Evolutionary conservation across 2,797 vertebrate genomes (phyloP).

Genomic region (Lepidocolaptes lacrymiger): DNA sequence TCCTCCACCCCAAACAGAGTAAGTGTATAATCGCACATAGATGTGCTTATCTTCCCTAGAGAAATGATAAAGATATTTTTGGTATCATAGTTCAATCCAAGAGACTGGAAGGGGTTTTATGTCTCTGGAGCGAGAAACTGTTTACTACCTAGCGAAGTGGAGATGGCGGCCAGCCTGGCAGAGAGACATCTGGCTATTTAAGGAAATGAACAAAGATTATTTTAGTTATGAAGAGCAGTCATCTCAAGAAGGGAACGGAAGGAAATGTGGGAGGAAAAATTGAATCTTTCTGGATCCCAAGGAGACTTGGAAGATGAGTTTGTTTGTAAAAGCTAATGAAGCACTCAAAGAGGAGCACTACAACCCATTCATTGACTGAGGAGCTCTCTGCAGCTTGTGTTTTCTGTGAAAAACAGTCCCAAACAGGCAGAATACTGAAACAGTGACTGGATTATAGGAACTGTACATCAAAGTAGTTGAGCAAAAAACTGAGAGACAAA

Average conservation of each 20-base stretch:
- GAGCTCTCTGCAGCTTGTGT: neutral
- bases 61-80: neutral
- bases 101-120: neutral
- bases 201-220: neutral
- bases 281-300: neutral
- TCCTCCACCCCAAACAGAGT: neutral
- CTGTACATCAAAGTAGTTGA: neutral
- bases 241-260: neutral
- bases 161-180: neutral
- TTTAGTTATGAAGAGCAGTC: neutral
- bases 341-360: neutral
- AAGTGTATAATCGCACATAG: neutral
- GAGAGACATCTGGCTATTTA: neutral
- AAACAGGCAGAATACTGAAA: neutral
- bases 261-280: neutral
- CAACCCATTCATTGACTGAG: accelerated
- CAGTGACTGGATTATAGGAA: neutral
- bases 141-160: neutral
- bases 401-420: no score
- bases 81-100: neutral
- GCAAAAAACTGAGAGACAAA: neutral
- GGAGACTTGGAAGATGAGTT: neutral
- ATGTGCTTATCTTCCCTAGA: neutral
- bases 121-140: no score
- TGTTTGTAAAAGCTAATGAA: neutral